These are phyloP conservation scores for Panopea generosa DNA, from an alignment of 2,888 invertebrate genomes.

Conservation along the genomic window DNA sequence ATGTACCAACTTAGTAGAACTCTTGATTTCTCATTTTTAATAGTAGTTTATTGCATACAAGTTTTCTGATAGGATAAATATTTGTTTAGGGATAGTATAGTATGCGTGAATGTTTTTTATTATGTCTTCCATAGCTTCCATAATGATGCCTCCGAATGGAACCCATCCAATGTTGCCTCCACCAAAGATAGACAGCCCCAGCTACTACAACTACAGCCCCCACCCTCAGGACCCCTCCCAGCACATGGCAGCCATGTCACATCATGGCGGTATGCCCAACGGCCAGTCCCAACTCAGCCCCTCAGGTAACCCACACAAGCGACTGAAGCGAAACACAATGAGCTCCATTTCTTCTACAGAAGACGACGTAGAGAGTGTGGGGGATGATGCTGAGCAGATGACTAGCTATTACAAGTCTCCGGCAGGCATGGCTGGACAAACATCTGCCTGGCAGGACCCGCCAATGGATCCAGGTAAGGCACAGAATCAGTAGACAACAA, in stretches of 20 bases:
- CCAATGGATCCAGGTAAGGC: constrained; percentile 78
- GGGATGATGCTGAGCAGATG: constrained; percentile 85
- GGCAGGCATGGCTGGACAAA: constrained; percentile 75
- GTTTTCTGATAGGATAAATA: too few species aligned
- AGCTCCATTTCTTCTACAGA: constrained; percentile 87
- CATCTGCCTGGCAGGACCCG: constrained; percentile 87
- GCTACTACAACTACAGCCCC: constrained; percentile 93
- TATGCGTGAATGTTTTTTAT: too few species aligned
- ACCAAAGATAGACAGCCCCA: constrained; percentile 92
- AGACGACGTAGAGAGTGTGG: constrained; percentile 86
- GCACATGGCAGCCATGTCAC: constrained; percentile 67
- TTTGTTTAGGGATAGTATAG: too few species aligned
- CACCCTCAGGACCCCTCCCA: constrained; percentile 68
- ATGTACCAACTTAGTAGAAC: too few species aligned
- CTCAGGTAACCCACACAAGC: constrained; percentile 85
- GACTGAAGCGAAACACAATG: constrained; percentile 85
- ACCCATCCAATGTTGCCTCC: constrained; percentile 87
- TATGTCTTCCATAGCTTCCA: constrained; percentile 91
- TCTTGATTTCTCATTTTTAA: too few species aligned
- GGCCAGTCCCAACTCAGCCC: constrained; percentile 85
- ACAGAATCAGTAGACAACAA: too few species aligned
- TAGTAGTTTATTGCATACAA: too few species aligned
- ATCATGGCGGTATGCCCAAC: constrained; percentile 77
- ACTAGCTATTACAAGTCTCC: constrained; percentile 87
- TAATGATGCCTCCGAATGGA: constrained; percentile 93